Evolutionary conservation across 1,140 invertebrate genomes (phyloP).

Genomic region (Drosophila biarmipes): DNA sequence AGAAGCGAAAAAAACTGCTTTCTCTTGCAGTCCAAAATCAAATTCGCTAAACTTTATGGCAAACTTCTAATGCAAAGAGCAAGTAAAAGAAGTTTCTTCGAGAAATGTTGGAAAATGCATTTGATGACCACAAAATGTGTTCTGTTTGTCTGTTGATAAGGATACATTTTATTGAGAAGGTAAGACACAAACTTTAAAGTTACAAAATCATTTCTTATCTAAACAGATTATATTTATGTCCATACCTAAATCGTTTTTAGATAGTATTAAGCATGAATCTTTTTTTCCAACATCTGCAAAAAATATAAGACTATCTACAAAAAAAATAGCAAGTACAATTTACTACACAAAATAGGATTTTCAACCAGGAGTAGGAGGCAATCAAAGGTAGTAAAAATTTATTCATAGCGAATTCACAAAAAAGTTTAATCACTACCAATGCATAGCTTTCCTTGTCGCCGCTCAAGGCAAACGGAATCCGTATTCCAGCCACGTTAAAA

Average conservation of each 20-base stretch:
- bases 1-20: constrained; percentile 72
- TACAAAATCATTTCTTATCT: no score
- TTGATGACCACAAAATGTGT: background rate
- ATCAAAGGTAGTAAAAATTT: background rate
- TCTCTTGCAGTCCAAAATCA: constrained; percentile 78
- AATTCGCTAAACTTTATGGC: constrained; percentile 68
- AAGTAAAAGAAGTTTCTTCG: constrained; percentile 24
- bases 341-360: no score
- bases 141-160: background rate
- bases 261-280: no score
- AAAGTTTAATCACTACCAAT: constrained; percentile 4
- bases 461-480: constrained; percentile 60
- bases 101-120: constrained; percentile 10
- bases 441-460: constrained; percentile 33
- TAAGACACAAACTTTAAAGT: background rate
- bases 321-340: no score
- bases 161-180: background rate
- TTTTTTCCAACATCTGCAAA: no score
- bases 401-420: background rate
- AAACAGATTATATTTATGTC: no score
- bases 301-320: no score
- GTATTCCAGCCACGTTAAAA: constrained; percentile 64
- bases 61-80: constrained; percentile 58
- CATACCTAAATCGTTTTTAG: no score
- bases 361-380: background rate